Conservation (phyloP, 2,797 vertebrate species). For the Peromyscus melanophrys region DNA sequence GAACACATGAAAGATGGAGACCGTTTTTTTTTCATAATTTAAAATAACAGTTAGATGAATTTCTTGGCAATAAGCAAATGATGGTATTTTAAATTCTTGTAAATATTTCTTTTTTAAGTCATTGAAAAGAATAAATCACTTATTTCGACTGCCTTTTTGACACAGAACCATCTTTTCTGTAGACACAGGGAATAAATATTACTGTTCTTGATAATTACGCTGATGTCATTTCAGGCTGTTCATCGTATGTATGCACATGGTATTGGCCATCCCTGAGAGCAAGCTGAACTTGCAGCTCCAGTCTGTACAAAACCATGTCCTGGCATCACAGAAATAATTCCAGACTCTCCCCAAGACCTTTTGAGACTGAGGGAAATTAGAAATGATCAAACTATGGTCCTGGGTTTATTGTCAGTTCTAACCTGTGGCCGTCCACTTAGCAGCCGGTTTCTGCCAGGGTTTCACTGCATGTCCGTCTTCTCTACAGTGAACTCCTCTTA, state of each 20-base stretch:
- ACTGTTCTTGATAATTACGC: conserved; percentile 37
- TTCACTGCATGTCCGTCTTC: not conserved
- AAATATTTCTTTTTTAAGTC: conserved; percentile 69
- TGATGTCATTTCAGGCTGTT: not conserved
- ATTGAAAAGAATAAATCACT: conserved; percentile 41
- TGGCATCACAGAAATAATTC: not conserved
- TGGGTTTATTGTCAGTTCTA: not conserved
- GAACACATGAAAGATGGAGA: conserved; percentile 73
- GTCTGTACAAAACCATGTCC: not conserved
- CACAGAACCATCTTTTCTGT: conserved; percentile 42
- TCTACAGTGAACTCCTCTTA: not conserved
- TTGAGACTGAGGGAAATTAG: not conserved
- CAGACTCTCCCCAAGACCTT: not conserved
- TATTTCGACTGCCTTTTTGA: conserved; percentile 59
- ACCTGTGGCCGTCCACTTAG: not conserved
- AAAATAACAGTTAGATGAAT: conserved; percentile 69
- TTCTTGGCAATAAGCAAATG: conserved; percentile 69
- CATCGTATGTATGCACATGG: not conserved
- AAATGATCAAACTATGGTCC: not conserved
- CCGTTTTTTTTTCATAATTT: conserved; percentile 32
- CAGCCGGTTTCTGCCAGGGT: not conserved
- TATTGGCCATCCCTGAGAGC: not conserved
- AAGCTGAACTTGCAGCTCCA: not conserved
- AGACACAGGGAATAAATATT: conserved; percentile 1
- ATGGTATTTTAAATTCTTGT: conserved; percentile 52